phyloP scores from a whole-genome alignment of 1,140 invertebrate species.

The Drosophila pruinosa region DNA sequence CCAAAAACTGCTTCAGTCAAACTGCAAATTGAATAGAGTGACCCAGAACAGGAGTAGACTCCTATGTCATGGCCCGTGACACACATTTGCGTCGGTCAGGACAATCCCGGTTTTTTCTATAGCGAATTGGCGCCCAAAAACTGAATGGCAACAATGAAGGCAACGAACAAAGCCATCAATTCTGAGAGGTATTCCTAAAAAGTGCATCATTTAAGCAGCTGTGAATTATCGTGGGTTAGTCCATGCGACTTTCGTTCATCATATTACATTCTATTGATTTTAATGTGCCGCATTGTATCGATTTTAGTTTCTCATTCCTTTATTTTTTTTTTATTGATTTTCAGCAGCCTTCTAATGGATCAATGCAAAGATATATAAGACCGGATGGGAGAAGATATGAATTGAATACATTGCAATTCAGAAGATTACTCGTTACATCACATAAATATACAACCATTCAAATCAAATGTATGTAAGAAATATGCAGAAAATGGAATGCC shows the following conservation, averaged over 20 bases:
- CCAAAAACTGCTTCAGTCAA: conserved; percentile 23
- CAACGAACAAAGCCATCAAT: conserved; percentile 1
- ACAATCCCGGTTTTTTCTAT: conserved; percentile 5
- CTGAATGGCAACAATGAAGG: conserved; percentile 41
- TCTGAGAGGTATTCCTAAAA: conserved; percentile 32
- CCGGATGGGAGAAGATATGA: neutral
- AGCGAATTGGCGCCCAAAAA: conserved; percentile 66
- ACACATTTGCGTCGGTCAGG: conserved; percentile 56
- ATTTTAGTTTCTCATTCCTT: conserved; percentile 43
- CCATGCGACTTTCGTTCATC: neutral
- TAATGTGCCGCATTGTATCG: conserved; percentile 33
- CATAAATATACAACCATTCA: conserved; percentile 13
- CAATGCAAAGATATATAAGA: neutral
- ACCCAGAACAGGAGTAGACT: neutral
- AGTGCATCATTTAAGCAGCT: conserved; percentile 74
- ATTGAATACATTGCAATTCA: neutral
- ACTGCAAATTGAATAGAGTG: conserved; percentile 48
- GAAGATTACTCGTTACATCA: conserved; percentile 26
- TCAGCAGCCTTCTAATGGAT: conserved; percentile 6
- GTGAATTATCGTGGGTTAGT: no score
- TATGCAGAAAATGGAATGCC: conserved; percentile 9
- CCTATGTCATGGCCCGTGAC: conserved; percentile 60
- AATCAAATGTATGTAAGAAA: conserved; percentile 11
- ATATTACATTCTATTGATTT: conserved; percentile 73
- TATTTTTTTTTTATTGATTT: conserved; percentile 47